These are phyloP conservation scores for Actinemys pallida DNA, from an alignment of 2,113 vertebrate genomes.

Conservation along the genomic window DNA sequence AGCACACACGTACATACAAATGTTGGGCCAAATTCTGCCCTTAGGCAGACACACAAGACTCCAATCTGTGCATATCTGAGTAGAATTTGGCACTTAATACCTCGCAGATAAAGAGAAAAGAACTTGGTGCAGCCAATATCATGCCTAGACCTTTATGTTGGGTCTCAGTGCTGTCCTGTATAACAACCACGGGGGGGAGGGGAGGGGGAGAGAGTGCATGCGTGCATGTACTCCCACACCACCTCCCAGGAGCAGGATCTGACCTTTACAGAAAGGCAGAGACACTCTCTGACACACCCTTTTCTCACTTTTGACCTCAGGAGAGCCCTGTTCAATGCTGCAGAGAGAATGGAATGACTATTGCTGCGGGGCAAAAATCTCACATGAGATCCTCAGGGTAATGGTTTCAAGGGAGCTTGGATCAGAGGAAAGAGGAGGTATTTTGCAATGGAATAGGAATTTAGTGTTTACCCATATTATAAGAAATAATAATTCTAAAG, in stretches of 20 bases:
- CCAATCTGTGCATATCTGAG: neutral
- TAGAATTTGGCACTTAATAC: rapidly evolving
- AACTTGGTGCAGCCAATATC: neutral
- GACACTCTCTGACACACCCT: neutral
- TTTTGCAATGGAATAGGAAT: neutral
- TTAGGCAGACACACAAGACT: neutral
- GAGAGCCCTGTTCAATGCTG: constrained; percentile 1
- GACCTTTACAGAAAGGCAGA: constrained; percentile 5
- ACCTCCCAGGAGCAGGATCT: neutral
- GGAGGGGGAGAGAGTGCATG: neutral
- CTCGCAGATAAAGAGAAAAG: neutral
- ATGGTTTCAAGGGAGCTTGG: neutral
- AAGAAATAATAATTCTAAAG: neutral
- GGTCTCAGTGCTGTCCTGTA: neutral
- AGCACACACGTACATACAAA: neutral
- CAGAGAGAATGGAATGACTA: neutral
- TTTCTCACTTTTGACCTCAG: constrained; percentile 26
- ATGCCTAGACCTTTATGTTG: neutral
- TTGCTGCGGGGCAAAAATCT: rapidly evolving
- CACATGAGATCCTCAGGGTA: rapidly evolving
- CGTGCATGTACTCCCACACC: neutral
- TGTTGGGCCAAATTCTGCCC: neutral
- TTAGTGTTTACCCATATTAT: neutral
- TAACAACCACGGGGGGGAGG: neutral
- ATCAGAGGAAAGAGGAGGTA: neutral